A percentile compares a stretch with the other conserved stretches of the same genome.
Evolutionary conservation across 2,888 invertebrate genomes (phyloP).

Genomic region (Lysandra coridon): DNA sequence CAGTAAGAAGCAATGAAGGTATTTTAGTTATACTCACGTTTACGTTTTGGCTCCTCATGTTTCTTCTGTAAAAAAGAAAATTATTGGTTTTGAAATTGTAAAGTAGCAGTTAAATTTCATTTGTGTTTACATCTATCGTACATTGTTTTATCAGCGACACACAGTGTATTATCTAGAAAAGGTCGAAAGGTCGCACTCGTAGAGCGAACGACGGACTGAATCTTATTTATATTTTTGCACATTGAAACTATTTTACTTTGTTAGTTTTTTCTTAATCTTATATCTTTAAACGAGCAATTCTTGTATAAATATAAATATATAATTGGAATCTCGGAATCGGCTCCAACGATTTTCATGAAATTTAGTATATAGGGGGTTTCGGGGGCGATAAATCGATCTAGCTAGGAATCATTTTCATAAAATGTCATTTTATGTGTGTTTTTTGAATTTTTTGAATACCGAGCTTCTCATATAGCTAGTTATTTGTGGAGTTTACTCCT

Average conservation of each 20-base stretch:
- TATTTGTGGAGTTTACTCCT: too few relatives aligned
- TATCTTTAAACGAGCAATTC: too few relatives aligned
- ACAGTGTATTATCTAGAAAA: constrained; percentile 12
- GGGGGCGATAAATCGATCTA: too few relatives aligned
- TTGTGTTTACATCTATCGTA: background rate
- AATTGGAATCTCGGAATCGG: too few relatives aligned
- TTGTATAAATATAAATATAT: too few relatives aligned
- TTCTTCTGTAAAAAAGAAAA: constrained; percentile 45
- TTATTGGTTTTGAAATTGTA: background rate
- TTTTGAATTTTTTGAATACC: too few relatives aligned
- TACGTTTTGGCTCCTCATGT: constrained; percentile 43
- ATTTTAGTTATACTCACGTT: background rate
- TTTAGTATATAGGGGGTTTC: too few relatives aligned
- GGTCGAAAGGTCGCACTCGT: constrained; percentile 12
- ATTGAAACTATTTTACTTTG: background rate
- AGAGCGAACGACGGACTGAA: constrained; percentile 3
- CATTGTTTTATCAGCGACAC: constrained; percentile 26
- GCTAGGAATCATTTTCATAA: too few relatives aligned
- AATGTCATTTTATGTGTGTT: too few relatives aligned
- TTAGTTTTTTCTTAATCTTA: too few relatives aligned
- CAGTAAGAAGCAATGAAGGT: background rate
- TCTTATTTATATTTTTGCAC: constrained; percentile 14
- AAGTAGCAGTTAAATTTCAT: constrained; percentile 3
- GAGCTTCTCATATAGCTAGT: too few relatives aligned
- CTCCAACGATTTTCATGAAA: too few relatives aligned